Evolutionary conservation across 64 coral and sea anemone genomes (phyloP).

Genomic region (Acropora yongei): DNA sequence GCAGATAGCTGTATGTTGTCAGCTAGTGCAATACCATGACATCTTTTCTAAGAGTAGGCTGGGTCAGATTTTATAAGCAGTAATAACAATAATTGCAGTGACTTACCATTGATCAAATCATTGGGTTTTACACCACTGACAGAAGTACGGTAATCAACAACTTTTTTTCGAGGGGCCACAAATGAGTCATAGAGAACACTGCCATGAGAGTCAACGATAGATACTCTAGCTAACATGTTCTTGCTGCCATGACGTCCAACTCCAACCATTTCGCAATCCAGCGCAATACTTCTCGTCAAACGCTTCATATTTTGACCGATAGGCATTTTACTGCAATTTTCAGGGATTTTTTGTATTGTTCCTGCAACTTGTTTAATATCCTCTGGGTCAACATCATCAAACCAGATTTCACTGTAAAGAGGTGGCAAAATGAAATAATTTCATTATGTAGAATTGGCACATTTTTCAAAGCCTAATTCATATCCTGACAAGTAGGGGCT

Average conservation of each 20-base stretch:
- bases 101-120: slow-evolving; percentile 76
- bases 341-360: background rate
- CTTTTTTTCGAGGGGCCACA: slow-evolving; percentile 80
- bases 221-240: slow-evolving; percentile 94
- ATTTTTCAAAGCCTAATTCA: too few relatives aligned
- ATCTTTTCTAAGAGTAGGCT: too few relatives aligned
- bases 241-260: slow-evolving; percentile 68
- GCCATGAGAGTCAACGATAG: slow-evolving; percentile 93
- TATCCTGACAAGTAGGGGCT: too few relatives aligned
- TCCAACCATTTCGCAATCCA: slow-evolving; percentile 99
- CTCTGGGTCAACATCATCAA: slow-evolving; percentile 99
- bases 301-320: slow-evolving; percentile 72
- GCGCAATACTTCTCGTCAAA: slow-evolving; percentile 85
- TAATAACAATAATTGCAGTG: background rate
- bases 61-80: too few relatives aligned
- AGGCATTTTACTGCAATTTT: slow-evolving; percentile 11
- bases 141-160: slow-evolving; percentile 85
- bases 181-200: slow-evolving; percentile 85
- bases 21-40: too few relatives aligned
- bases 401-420: slow-evolving; percentile 77
- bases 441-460: background rate
- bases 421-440: background rate
- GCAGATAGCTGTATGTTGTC: too few relatives aligned
- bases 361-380: slow-evolving; percentile 69
- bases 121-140: slow-evolving; percentile 86